These are phyloP conservation scores for Mythimna vitellina DNA, from an alignment of 2,888 invertebrate genomes.

Conservation along the genomic window DNA sequence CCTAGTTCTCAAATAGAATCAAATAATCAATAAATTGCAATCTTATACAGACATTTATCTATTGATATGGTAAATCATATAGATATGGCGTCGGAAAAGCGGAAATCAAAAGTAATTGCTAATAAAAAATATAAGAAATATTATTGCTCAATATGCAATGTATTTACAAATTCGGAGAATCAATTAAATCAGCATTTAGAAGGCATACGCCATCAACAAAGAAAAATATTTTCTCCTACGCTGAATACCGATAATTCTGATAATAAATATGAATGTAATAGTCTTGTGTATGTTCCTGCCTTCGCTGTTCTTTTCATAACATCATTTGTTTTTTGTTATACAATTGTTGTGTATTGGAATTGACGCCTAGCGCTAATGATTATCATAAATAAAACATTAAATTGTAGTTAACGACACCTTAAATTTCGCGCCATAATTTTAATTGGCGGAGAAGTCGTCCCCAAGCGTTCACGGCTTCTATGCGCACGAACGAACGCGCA, in stretches of 20 bases:
- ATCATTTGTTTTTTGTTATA: conserved; percentile 80
- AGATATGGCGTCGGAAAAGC: conserved; percentile 63
- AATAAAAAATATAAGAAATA: conserved; percentile 75
- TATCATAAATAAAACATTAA: conserved; percentile 76
- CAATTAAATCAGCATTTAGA: conserved; percentile 86
- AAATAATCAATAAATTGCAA: conserved; percentile 44
- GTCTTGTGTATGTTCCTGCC: conserved; percentile 75
- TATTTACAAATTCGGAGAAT: conserved; percentile 84
- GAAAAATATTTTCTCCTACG: conserved; percentile 71
- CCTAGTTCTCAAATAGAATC: conserved; percentile 34
- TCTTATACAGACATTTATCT: background rate
- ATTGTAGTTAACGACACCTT: conserved; percentile 83
- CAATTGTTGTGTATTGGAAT: conserved; percentile 71
- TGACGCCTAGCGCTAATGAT: conserved; percentile 66
- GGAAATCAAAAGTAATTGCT: conserved; percentile 60
- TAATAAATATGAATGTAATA: conserved; percentile 73
- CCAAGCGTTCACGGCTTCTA: conserved; percentile 91
- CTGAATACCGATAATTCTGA: conserved; percentile 67
- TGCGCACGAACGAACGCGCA: conserved; percentile 91
- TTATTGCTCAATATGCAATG: conserved; percentile 80
- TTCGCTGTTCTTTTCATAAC: conserved; percentile 78
- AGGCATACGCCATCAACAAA: conserved; percentile 83
- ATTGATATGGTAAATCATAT: conserved; percentile 11
- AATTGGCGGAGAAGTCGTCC: conserved; percentile 90
- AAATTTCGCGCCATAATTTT: conserved; percentile 91